Percentiles rank a stretch among this genome's conserved stretches.
Evolutionary conservation across 2,888 invertebrate genomes (phyloP).

Genomic region (Trileptium ribeirensis): DNA sequence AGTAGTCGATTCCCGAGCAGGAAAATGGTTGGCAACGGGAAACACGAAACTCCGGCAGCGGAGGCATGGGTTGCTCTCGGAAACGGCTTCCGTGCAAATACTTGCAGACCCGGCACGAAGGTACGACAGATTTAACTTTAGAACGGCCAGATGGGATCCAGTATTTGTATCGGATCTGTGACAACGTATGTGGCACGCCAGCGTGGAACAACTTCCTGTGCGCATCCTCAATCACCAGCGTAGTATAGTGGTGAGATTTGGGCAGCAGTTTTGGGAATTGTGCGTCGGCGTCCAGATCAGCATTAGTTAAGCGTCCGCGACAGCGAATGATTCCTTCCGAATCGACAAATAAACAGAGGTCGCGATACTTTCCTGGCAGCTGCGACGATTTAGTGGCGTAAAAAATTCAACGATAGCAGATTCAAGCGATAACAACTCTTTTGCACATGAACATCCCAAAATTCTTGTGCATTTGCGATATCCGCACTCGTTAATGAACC

Average conservation of each 20-base stretch:
- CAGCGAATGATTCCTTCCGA: constrained; percentile 12
- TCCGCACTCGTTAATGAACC: background rate
- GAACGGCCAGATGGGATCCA: constrained; percentile 22
- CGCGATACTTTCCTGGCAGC: background rate
- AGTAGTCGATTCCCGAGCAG: background rate
- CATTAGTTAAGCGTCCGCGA: constrained; percentile 18
- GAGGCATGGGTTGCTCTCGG: background rate
- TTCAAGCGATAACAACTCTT: too few species aligned
- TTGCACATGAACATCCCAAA: too few species aligned
- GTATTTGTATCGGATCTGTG: constrained; percentile 15
- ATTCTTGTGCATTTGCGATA: background rate
- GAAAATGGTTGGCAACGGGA: background rate
- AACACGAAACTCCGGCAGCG: background rate
- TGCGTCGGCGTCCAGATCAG: constrained; percentile 14
- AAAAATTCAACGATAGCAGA: constrained; percentile 1
- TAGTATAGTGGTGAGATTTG: constrained; percentile 7
- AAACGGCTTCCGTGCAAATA: background rate
- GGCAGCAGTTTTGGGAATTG: constrained; percentile 13
- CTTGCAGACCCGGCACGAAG: constrained; percentile 13
- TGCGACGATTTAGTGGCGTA: background rate
- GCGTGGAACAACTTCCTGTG: constrained; percentile 5
- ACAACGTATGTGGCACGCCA: constrained; percentile 18
- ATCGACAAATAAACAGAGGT: constrained; percentile 12
- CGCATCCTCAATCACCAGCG: background rate
- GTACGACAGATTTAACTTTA: constrained; percentile 14